These are phyloP conservation scores for Micropoecilia bifurca DNA, from an alignment of 2,797 vertebrate genomes.

Conservation along the genomic window DNA sequence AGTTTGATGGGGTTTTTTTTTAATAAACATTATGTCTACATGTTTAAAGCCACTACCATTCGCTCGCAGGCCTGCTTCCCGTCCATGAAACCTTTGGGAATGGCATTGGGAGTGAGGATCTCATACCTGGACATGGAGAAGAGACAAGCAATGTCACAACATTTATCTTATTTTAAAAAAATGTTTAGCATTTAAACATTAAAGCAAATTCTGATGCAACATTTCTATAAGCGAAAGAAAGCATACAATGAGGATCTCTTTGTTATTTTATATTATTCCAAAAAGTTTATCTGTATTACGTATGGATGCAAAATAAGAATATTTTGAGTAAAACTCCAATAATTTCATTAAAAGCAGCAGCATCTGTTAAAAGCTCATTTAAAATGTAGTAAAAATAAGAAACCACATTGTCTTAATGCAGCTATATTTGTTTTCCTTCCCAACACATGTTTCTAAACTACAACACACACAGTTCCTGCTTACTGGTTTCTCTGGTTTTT, in stretches of 20 bases:
- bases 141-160: conserved; percentile 2
- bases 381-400: not conserved
- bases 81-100: conserved; percentile 99
- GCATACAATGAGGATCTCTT: not conserved
- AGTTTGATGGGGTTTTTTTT: not conserved
- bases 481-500: not conserved
- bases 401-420: not conserved
- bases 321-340: not conserved
- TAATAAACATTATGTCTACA: not conserved
- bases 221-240: not conserved
- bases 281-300: not conserved
- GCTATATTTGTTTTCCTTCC: not conserved
- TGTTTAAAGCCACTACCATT: conserved; percentile 83
- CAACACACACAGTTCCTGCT: not conserved
- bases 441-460: not conserved
- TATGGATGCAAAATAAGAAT: not conserved
- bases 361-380: not conserved
- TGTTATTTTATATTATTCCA: not conserved
- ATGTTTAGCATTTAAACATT: not conserved
- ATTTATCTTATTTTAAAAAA: too few species aligned
- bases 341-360: not conserved
- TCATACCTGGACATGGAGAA: conserved; percentile 87
- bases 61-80: conserved; percentile 98
- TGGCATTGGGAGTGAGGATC: conserved; percentile 97
- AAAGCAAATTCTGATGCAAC: not conserved